A percentile compares a stretch with the other conserved stretches of the same genome.
These are phyloP conservation scores for Dasypogon diadema DNA, from an alignment of 2,888 invertebrate species.

Conservation along the genomic window DNA sequence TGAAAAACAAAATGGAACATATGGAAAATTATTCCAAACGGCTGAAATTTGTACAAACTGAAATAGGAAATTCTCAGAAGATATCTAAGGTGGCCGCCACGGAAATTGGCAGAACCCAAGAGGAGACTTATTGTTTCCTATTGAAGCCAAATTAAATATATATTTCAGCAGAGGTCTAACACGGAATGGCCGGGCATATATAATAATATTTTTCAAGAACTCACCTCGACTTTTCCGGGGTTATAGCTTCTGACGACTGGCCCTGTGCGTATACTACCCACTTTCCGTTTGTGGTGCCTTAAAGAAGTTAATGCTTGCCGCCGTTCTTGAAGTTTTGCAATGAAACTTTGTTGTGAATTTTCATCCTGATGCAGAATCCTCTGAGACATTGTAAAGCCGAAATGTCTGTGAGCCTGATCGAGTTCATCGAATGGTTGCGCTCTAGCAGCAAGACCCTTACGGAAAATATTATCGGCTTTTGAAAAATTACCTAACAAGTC, in stretches of 20 bases:
- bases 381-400: slow-evolving; percentile 65
- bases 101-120: too few relatives aligned
- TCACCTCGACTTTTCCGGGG: slow-evolving; percentile 64
- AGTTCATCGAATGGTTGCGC: slow-evolving; percentile 86
- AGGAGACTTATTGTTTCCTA: too few relatives aligned
- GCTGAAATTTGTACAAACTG: too few relatives aligned
- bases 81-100: too few relatives aligned
- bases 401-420: slow-evolving; percentile 79
- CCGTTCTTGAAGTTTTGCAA: slow-evolving; percentile 76
- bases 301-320: slow-evolving; percentile 82
- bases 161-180: too few relatives aligned
- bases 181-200: too few relatives aligned
- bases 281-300: slow-evolving; percentile 75
- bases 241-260: slow-evolving; percentile 63
- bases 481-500: slow-evolving; percentile 85
- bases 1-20: too few relatives aligned
- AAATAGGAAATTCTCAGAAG: too few relatives aligned
- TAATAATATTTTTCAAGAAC: slow-evolving; percentile 2
- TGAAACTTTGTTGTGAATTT: slow-evolving; percentile 72
- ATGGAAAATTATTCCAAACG: too few relatives aligned
- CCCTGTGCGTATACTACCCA: slow-evolving; percentile 71
- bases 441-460: slow-evolving; percentile 79
- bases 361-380: slow-evolving; percentile 70
- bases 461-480: slow-evolving; percentile 85
- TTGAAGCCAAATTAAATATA: too few relatives aligned